phyloP scores from a whole-genome alignment of 2,888 invertebrate species.

The Eupithecia subumbrata region DNA sequence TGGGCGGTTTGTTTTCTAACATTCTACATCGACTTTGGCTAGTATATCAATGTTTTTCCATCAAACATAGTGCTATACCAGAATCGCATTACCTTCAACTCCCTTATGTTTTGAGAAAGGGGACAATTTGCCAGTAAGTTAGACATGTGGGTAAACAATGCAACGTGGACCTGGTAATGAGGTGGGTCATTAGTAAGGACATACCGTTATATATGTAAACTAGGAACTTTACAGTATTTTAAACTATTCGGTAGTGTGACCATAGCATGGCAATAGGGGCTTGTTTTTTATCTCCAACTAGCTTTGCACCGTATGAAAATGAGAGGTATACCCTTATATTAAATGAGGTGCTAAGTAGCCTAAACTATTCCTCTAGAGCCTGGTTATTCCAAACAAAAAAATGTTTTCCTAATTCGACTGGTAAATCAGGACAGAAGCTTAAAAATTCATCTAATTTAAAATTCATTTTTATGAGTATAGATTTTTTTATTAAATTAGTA shows the following conservation, averaged over 20 bases:
- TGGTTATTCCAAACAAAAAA: no score
- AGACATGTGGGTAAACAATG: conserved; percentile 20
- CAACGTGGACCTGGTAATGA: conserved; percentile 50
- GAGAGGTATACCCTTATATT: no score
- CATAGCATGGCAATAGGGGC: neutral
- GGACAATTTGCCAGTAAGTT: conserved; percentile 9
- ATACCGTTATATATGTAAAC: neutral
- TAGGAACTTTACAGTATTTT: neutral
- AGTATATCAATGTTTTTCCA: neutral
- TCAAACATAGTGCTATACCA: neutral
- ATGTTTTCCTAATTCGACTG: no score
- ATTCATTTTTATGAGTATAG: no score
- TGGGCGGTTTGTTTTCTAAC: no score
- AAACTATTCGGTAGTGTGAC: neutral
- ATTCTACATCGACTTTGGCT: no score
- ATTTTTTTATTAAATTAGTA: no score
- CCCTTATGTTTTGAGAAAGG: conserved; percentile 14
- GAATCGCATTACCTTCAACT: neutral
- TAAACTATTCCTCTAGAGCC: no score
- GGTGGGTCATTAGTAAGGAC: conserved; percentile 49
- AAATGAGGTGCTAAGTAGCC: no score
- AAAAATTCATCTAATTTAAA: no score
- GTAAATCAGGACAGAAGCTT: no score
- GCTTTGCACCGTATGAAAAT: no score
- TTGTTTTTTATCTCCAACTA: neutral